Evolutionary conservation across 2,888 invertebrate genomes (phyloP).

Genomic region (Diarsia mendica): DNA sequence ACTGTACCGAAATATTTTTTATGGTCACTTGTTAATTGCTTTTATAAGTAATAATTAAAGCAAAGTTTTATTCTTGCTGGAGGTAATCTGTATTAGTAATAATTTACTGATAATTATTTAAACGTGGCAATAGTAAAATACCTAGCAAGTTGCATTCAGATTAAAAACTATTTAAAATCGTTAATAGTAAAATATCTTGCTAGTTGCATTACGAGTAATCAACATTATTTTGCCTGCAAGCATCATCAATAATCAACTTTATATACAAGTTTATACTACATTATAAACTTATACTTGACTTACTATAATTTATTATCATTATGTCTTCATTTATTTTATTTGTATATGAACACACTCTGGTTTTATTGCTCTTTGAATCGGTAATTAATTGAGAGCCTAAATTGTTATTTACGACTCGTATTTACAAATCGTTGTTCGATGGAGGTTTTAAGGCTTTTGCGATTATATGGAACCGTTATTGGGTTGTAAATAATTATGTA

Average conservation of each 20-base stretch:
- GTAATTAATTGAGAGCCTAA: slow-evolving; percentile 47
- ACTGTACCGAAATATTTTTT: too few relatives aligned
- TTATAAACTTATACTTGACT: slow-evolving; percentile 4
- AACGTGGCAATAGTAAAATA: too few relatives aligned
- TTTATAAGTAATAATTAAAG: too few relatives aligned
- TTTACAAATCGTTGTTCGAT: slow-evolving; percentile 18
- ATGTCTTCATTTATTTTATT: slow-evolving; percentile 57
- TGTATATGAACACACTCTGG: slow-evolving; percentile 11
- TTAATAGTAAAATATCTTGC: too few relatives aligned
- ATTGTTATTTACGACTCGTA: slow-evolving; percentile 43
- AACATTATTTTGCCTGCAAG: background rate
- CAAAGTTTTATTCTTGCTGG: background rate
- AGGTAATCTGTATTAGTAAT: background rate
- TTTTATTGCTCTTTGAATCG: slow-evolving; percentile 47
- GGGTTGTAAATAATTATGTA: background rate
- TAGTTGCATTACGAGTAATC: background rate
- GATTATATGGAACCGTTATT: background rate
- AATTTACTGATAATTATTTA: background rate
- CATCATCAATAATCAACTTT: background rate
- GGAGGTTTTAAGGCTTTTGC: slow-evolving; percentile 10
- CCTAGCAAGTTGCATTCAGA: too few relatives aligned
- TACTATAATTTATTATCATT: slow-evolving; percentile 58
- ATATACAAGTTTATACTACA: background rate
- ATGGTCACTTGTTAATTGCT: too few relatives aligned
- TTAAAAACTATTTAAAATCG: too few relatives aligned